Percentiles rank a stretch among this genome's conserved stretches.
phyloP scores from a whole-genome alignment of 2,888 invertebrate species.

The Meliscaeva auricollis region DNA sequence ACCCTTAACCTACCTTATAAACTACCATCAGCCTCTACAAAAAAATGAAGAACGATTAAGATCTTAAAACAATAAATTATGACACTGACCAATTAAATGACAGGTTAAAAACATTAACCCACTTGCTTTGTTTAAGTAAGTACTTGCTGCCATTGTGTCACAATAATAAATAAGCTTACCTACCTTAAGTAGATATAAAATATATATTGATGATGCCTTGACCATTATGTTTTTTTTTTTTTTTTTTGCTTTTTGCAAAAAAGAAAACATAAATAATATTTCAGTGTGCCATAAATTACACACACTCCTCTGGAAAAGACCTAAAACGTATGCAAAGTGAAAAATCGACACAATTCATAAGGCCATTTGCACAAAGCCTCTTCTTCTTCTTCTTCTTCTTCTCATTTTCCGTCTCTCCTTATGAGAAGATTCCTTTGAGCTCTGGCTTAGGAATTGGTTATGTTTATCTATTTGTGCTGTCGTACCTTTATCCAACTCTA shows the following conservation, averaged over 20 bases:
- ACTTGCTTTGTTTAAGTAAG: conserved; percentile 11
- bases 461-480: conserved; percentile 71
- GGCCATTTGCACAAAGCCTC: conserved; percentile 55
- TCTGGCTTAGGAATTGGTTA: conserved; percentile 15
- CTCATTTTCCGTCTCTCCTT: not conserved
- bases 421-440: not conserved
- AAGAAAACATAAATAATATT: conserved; percentile 59
- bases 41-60: not conserved
- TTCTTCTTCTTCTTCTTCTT: not conserved
- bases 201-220: conserved; percentile 34
- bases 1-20: no score
- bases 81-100: conserved; percentile 1
- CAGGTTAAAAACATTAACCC: conserved; percentile 19
- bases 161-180: conserved; percentile 2
- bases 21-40: no score
- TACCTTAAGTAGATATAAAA: conserved; percentile 6
- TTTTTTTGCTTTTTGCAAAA: conserved; percentile 2
- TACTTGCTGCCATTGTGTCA: not conserved
- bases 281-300: conserved; percentile 53
- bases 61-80: conserved; percentile 22
- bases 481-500: conserved; percentile 49
- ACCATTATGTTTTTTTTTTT: conserved; percentile 36
- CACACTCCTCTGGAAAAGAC: conserved; percentile 17
- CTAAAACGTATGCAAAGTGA: conserved; percentile 64
- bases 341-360: conserved; percentile 75